Evolutionary conservation across 2,888 invertebrate genomes (phyloP).

Genomic region (Heliothis peltigera): DNA sequence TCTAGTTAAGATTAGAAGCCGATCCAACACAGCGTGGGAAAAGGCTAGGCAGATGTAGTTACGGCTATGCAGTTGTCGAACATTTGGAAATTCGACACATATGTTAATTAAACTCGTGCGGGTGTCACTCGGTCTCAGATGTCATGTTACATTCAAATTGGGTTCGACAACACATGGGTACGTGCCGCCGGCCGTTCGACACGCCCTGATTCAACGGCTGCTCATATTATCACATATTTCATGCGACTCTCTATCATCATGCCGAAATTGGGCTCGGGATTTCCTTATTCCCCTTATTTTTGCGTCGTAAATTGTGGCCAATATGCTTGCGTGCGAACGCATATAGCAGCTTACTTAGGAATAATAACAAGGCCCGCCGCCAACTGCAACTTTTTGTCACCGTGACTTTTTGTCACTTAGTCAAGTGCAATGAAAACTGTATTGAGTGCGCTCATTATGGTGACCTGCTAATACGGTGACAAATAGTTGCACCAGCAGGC

Average conservation of each 20-base stretch:
- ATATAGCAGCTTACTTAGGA: conserved; percentile 16
- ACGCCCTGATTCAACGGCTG: conserved; percentile 20
- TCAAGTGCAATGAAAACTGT: too few species aligned
- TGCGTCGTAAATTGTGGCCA: conserved; percentile 35
- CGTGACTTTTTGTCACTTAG: too few species aligned
- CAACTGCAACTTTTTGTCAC: too few species aligned
- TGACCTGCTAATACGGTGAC: too few species aligned
- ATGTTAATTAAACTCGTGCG: conserved; percentile 60
- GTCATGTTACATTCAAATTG: conserved; percentile 61
- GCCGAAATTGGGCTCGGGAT: conserved; percentile 42
- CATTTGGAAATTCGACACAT: conserved; percentile 38
- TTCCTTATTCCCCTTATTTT: conserved; percentile 46
- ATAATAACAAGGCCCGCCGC: too few species aligned
- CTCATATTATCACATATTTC: conserved; percentile 57
- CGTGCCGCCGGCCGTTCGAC: conserved; percentile 30
- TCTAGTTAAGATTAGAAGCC: too few species aligned
- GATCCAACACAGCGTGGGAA: too few species aligned
- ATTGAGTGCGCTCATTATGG: too few species aligned
- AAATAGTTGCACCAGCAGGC: too few species aligned
- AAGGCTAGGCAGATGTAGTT: too few species aligned
- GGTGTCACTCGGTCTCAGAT: conserved; percentile 49
- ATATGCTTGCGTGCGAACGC: conserved; percentile 26
- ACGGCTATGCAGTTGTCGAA: conserved; percentile 30
- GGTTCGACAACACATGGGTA: conserved; percentile 40
- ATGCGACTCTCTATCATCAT: conserved; percentile 42